A percentile compares a stretch with the other conserved stretches of the same genome.
Conservation (phyloP, 2,797 vertebrate genomes). For the Lepus oiostolus region DNA sequence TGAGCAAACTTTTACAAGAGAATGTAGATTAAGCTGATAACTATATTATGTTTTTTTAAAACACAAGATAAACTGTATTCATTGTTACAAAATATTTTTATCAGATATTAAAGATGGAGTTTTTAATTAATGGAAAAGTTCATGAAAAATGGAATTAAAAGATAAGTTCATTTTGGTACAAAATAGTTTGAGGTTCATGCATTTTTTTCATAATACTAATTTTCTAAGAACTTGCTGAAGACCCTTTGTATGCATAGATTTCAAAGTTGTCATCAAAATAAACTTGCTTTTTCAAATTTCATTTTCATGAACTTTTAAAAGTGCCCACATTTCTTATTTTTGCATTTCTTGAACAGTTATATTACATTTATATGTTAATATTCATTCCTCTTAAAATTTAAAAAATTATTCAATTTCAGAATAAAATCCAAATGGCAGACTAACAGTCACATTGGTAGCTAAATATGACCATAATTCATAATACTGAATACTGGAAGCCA, state of each 20-base stretch:
- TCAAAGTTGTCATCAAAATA: too few relatives aligned
- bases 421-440: slow-evolving; percentile 30
- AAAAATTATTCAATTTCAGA: slow-evolving; percentile 27
- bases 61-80: background rate
- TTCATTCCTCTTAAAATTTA: slow-evolving; percentile 26
- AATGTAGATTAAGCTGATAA: background rate
- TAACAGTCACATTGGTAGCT: background rate
- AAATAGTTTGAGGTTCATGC: too few relatives aligned
- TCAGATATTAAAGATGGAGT: background rate
- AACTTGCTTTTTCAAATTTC: too few relatives aligned
- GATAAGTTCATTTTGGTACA: too few relatives aligned
- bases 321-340: background rate
- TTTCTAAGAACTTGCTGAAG: too few relatives aligned
- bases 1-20: slow-evolving; percentile 15
- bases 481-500: background rate
- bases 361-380: slow-evolving; percentile 47
- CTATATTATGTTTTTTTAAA: background rate
- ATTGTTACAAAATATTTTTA: background rate
- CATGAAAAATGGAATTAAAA: too few relatives aligned
- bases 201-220: too few relatives aligned
- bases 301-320: too few relatives aligned
- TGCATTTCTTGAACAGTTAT: background rate
- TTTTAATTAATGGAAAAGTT: slow-evolving; percentile 13
- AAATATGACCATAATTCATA: background rate
- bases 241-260: too few relatives aligned